These are phyloP conservation scores for Electrophaes corylata DNA, from an alignment of 2,888 invertebrate genomes.

Conservation along the genomic window DNA sequence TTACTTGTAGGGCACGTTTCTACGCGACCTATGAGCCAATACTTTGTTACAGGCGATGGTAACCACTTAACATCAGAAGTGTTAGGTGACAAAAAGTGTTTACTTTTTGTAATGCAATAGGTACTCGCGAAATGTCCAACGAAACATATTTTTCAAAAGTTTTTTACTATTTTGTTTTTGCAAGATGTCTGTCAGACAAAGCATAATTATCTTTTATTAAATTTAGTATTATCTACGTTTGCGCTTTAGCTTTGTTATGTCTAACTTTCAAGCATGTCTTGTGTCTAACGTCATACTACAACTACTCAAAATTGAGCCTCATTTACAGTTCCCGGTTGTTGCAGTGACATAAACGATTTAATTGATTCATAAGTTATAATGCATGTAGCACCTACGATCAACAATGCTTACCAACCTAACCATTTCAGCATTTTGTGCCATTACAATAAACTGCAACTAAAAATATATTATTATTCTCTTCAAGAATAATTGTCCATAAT, in stretches of 20 bases:
- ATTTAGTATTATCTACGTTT: conserved; percentile 9
- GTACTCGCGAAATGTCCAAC: no score
- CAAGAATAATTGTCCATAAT: background rate
- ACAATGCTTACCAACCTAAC: background rate
- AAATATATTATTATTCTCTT: background rate
- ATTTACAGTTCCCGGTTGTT: background rate
- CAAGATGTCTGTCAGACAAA: no score
- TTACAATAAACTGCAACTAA: background rate
- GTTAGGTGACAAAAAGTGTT: no score
- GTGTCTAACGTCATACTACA: conserved; percentile 24
- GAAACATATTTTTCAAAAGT: no score
- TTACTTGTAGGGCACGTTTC: no score
- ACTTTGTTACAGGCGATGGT: no score
- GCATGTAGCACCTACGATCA: background rate
- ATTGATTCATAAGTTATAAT: background rate
- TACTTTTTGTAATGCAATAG: no score
- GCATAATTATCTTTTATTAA: no score
- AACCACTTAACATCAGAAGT: no score
- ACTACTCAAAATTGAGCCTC: background rate
- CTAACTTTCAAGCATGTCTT: conserved; percentile 34
- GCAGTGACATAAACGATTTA: background rate
- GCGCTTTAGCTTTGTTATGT: conserved; percentile 36
- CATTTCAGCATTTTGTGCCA: background rate
- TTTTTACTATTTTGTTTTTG: no score
- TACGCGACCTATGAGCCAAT: no score